Base-by-base conservation (phyloP, 1,140 invertebrate genomes). In the Magallana gigas region DNA sequence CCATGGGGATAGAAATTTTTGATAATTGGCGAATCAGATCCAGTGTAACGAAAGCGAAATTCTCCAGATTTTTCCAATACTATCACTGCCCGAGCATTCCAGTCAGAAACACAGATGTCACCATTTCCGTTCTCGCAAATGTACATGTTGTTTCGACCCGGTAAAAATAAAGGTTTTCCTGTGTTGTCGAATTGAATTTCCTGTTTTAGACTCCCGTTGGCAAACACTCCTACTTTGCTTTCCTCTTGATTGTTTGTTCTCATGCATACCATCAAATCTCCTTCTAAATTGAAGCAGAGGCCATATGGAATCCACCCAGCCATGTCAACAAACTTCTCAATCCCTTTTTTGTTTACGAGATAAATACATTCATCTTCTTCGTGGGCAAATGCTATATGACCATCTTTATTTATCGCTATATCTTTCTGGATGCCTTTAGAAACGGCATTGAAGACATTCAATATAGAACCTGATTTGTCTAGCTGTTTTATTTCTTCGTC, bases 351-450 rank as follows among this genome's bases (percentile, higher is more conserved):
- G n/a, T 29, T 82, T n/a, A 82, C 12, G 11, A 58, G 0, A n/a
- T 82, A n/a, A n/a, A 82, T 8, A 58, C 80, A 82, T 82, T 82
- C 57, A n/a, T 82, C 80, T 48, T 16, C 57, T 57, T 56, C 57
- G 80, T 82, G 48, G 7, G 48, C 11, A 57, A 82, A 82, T 18
- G 57, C 57, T 14, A 82, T 5, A 14, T 82, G n/a, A 48, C 36
- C 12, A 12, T 58, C n/a, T 57, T 82, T 56, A 16, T 58, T 82
- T 58, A 82, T 5, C 36, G 48, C 57, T 8, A 82, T 56, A 57
- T 82, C 80, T 82, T 71, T 71, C 68, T 71, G 68, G 23, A 18
- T 71, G 18, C 36, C 36, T 71, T 29, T 11, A 8, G 68, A 71
- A 71, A 71, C 7, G 4, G 68, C 68, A 2, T 6, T 8, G 0